Percentiles rank a stretch among this genome's conserved stretches.
Conservation (phyloP, 2,113 vertebrate species). For the Nanger granti region DNA sequence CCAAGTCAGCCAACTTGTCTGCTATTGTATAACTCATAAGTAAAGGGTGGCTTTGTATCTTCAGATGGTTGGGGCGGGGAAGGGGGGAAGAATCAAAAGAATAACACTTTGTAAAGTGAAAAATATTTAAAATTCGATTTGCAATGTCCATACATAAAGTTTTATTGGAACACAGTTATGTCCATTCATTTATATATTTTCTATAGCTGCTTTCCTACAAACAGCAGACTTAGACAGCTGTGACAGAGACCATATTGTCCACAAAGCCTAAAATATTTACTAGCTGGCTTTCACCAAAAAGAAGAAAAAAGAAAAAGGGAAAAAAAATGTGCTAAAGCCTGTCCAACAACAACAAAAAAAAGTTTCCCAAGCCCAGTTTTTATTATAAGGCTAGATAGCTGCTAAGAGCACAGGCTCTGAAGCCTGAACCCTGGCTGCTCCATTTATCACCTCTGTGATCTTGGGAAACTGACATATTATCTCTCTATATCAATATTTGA, state of each 20-base stretch:
- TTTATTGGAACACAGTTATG: background rate
- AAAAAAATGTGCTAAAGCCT: background rate
- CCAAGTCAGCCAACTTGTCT: background rate
- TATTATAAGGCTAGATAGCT: background rate
- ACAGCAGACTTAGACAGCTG: background rate
- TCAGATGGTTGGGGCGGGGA: rapidly evolving
- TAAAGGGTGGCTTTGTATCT: background rate
- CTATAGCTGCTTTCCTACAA: background rate
- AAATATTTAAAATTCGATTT: background rate
- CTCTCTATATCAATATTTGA: background rate
- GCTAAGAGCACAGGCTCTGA: background rate
- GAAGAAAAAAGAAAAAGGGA: background rate
- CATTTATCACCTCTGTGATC: background rate
- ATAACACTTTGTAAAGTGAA: background rate
- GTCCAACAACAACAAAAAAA: background rate
- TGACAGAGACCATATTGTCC: background rate
- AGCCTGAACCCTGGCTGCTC: background rate
- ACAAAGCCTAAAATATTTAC: background rate
- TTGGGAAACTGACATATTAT: background rate
- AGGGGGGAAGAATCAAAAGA: background rate
- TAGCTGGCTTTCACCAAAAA: background rate
- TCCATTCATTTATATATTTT: background rate
- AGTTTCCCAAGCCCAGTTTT: background rate
- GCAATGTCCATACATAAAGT: background rate
- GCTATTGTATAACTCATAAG: background rate